Percentiles rank a stretch among this genome's conserved stretches.
phyloP scores from a whole-genome alignment of 1,140 invertebrate genomes.

The Steinernema feltiae region DNA sequence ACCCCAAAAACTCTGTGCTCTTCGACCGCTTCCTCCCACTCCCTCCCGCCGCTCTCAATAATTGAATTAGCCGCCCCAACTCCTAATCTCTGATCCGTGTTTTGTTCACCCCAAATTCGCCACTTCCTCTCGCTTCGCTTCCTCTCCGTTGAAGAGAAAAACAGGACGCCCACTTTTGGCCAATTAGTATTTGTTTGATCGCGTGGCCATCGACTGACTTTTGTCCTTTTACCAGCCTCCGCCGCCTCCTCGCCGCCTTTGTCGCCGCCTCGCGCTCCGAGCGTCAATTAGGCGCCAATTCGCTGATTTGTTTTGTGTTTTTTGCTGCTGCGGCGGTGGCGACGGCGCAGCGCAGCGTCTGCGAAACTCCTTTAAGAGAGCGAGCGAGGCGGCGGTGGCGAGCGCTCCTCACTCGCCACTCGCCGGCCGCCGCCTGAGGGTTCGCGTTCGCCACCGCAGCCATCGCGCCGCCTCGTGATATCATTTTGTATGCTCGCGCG shows the following conservation, averaged over 20 bases:
- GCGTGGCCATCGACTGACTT: neutral
- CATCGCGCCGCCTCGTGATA: neutral
- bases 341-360: no score
- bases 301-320: conserved; percentile 14
- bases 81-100: no score
- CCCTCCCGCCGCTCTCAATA: no score
- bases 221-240: neutral
- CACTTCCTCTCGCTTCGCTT: no score
- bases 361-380: neutral
- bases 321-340: no score
- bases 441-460: neutral
- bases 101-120: no score
- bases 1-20: no score
- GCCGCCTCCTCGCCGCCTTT: neutral
- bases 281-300: conserved; percentile 15
- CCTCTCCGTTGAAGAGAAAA: no score
- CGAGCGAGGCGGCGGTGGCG: neutral
- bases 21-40: no score
- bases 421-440: neutral
- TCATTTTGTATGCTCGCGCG: conserved; percentile 13
- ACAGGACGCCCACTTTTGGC: neutral
- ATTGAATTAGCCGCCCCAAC: no score
- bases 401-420: neutral
- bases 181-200: neutral
- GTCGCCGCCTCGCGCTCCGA: neutral